Percentiles rank a stretch among this genome's conserved stretches.
Conservation (phyloP, 2,113 vertebrate genomes). For the Meriones unguiculatus region DNA sequence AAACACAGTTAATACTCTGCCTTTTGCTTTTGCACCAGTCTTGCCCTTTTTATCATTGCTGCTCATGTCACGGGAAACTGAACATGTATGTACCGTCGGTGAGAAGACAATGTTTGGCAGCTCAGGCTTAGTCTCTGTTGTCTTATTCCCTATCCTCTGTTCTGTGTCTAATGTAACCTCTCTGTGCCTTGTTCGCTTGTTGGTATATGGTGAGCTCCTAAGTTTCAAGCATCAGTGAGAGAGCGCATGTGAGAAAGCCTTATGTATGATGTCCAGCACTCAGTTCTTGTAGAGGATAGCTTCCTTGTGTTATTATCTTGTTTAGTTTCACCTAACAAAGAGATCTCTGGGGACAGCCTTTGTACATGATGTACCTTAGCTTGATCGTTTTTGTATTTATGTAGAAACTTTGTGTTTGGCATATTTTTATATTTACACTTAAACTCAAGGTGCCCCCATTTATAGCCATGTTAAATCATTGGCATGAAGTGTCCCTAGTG, state of each 20-base stretch:
- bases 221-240: not conserved
- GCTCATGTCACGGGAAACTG: not conserved
- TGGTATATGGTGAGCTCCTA: not conserved
- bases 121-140: not conserved
- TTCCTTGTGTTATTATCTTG: not conserved
- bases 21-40: not conserved
- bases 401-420: not conserved
- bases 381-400: conserved; percentile 38
- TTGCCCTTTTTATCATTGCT: not conserved
- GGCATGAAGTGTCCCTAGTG: not conserved
- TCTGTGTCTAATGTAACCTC: not conserved
- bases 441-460: conserved; percentile 7
- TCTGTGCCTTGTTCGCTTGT: not conserved
- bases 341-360: not conserved
- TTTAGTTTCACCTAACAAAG: not conserved
- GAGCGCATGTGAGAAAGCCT: not conserved
- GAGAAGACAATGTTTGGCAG: not conserved
- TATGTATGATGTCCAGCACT: not conserved
- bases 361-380: not conserved
- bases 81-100: not conserved
- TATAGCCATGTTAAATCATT: not conserved
- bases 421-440: conserved; percentile 40
- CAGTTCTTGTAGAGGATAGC: not conserved
- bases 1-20: not conserved
- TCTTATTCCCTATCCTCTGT: not conserved